A percentile compares a stretch with the other conserved stretches of the same genome.
Evolutionary conservation across 2,797 vertebrate genomes (phyloP).

Genomic region (Echeneis naucrates): DNA sequence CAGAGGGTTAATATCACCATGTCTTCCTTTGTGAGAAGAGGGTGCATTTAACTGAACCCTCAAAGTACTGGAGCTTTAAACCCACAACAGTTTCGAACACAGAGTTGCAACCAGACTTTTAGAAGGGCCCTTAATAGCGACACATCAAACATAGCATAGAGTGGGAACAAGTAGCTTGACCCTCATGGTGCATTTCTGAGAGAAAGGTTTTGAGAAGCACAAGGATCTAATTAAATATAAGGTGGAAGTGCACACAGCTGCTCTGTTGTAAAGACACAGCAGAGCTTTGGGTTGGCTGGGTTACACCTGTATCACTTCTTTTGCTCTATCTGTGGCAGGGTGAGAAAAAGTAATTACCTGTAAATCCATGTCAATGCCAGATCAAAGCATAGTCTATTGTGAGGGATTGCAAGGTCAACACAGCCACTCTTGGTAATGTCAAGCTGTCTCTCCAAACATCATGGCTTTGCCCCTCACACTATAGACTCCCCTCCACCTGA

Average conservation of each 20-base stretch:
- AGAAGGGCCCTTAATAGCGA: neutral
- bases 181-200: neutral
- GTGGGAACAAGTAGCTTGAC: neutral
- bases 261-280: neutral
- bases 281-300: neutral
- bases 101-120: neutral
- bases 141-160: neutral
- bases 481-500: conserved; percentile 2
- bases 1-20: too few relatives aligned
- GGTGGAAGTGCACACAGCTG: conserved; percentile 3
- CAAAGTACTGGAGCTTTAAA: neutral
- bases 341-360: conserved; percentile 68
- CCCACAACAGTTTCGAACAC: neutral
- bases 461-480: conserved; percentile 13
- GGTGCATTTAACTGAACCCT: neutral
- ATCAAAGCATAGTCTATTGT: conserved; percentile 71
- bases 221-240: conserved; percentile 3
- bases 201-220: neutral
- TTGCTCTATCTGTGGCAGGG: conserved; percentile 25
- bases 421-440: conserved; percentile 30
- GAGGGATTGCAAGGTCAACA: conserved; percentile 73
- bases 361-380: conserved; percentile 68
- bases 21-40: too few relatives aligned
- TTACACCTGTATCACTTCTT: neutral
- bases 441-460: conserved; percentile 45